Percentiles rank a stretch among this genome's conserved stretches.
Conservation (phyloP, 92 coral and sea anemone species). For the Actinernus sp. region DNA sequence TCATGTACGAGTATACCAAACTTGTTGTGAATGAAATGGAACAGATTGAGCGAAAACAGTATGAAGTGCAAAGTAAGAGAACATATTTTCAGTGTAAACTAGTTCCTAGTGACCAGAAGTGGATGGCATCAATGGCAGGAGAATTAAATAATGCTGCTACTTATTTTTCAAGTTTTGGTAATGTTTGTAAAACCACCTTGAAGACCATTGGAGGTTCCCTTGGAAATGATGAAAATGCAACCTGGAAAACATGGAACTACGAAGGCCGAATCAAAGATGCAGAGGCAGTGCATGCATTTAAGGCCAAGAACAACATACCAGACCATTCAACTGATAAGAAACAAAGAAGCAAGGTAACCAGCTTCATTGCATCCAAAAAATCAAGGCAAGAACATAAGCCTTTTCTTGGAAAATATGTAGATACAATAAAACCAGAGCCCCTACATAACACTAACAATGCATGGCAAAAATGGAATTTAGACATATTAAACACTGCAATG, state of each 20-base stretch:
- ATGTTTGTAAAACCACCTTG: slow-evolving; percentile 4
- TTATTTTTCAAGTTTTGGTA: slow-evolving; percentile 13
- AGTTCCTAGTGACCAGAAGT: slow-evolving; percentile 50
- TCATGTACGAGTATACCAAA: slow-evolving; percentile 57
- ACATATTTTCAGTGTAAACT: slow-evolving; percentile 36
- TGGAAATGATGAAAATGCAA: neutral
- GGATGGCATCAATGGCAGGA: slow-evolving; percentile 21
- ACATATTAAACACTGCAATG: slow-evolving; percentile 17
- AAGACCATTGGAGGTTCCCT: slow-evolving; percentile 15
- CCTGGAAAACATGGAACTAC: slow-evolving; percentile 29
- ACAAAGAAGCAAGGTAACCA: slow-evolving; percentile 33
- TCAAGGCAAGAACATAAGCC: slow-evolving; percentile 29
- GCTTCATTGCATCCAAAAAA: slow-evolving; percentile 14
- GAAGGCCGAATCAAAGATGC: slow-evolving; percentile 17
- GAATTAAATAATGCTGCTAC: slow-evolving; percentile 33
- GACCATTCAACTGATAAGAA: slow-evolving; percentile 8
- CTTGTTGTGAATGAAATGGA: slow-evolving; percentile 28
- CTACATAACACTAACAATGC: slow-evolving; percentile 19
- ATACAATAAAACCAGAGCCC: slow-evolving; percentile 14
- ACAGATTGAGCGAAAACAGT: no score
- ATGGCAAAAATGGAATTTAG: slow-evolving; percentile 21
- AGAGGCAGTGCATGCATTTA: slow-evolving; percentile 7
- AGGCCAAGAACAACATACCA: slow-evolving; percentile 1
- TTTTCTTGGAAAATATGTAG: slow-evolving; percentile 14
- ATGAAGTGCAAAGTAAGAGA: no score